phyloP scores from a whole-genome alignment of 2,113 vertebrate genomes.

The Pao palembangensis region DNA sequence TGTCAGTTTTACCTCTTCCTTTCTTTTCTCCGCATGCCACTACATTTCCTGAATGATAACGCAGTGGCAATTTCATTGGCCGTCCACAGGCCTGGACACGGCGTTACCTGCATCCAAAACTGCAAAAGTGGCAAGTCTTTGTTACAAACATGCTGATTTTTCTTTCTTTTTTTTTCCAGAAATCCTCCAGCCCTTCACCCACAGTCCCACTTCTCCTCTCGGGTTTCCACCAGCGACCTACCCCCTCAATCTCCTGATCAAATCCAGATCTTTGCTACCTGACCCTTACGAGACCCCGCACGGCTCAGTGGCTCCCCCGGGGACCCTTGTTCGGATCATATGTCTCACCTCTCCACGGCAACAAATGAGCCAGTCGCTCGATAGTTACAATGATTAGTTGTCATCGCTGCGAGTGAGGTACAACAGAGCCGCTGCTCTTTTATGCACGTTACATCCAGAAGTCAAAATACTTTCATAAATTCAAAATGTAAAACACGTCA shows the following conservation, averaged over 20 bases:
- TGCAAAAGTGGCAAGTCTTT: conserved; percentile 9
- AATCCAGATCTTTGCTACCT: conserved; percentile 64
- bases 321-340: conserved; percentile 45
- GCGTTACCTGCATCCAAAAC: conserved; percentile 52
- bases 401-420: conserved; percentile 9
- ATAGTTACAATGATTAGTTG: conserved; percentile 37
- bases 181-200: conserved; percentile 5
- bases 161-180: not conserved
- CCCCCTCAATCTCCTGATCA: conserved; percentile 31
- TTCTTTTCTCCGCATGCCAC: conserved; percentile 57
- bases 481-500: not conserved
- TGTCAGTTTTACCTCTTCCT: conserved; percentile 50
- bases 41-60: conserved; percentile 64
- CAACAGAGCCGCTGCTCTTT: conserved; percentile 14
- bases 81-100: conserved; percentile 16
- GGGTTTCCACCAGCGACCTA: conserved; percentile 33
- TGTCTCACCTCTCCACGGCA: conserved; percentile 57
- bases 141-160: conserved; percentile 10
- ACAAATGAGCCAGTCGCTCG: conserved; percentile 50
- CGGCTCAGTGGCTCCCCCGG: conserved; percentile 28
- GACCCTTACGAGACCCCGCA: conserved; percentile 52
- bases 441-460: conserved; percentile 2
- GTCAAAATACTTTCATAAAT: not conserved
- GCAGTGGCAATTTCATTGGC: conserved; percentile 37
- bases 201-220: conserved; percentile 35